Evolutionary conservation across 1,140 invertebrate genomes (phyloP), one percentile per base, ranked within the genome.

Genomic region (Danaus plexippus): DNA sequence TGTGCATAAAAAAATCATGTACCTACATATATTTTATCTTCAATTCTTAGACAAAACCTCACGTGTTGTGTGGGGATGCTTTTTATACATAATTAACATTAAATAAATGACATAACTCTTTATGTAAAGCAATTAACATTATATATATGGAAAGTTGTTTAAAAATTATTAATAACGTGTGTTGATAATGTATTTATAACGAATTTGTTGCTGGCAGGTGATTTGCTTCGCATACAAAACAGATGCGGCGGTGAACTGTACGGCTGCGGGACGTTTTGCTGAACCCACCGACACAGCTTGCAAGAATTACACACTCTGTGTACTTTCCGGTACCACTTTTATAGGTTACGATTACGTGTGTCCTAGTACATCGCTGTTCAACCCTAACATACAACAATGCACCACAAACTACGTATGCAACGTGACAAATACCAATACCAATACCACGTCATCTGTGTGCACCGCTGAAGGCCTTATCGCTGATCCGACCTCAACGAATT

Each of bases 251-350:
- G 71, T 73, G 9, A 71, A 71, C 46, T 82, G 79, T 54, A 68
- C 69, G 1, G 42, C 48, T 0, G 53, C 63, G 1, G 75, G 75
- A 1, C 60, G 75, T 1, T 73, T 67, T 54, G 52, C 70, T 0
- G 68, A 75, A 43, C 46, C 66, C 9, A 54, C n/a, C 1, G 75
- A 77, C 59, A 61, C 64, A 0, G 75, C 74, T 1, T 80, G 79
- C 54, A 54, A 75, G 51, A 75, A 71, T 52, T 82, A 80, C 54
- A 74, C 70, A 5, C 49, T 71, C 1, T 82, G 79, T 51, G 64
- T 80, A 52, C 22, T 55, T 11, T 50, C 40, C 2, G 51, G 57
- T 9, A 68, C 44, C 11, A 32, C 47, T 3, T 77, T 61, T 51
- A 6, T 67, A 0, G 12, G 66, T 3, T 80, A 77, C 66, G 66